Percentiles rank a stretch among this genome's conserved stretches.
Conservation (phyloP, 2,888 invertebrate species). For the Agonum fuliginosum region DNA sequence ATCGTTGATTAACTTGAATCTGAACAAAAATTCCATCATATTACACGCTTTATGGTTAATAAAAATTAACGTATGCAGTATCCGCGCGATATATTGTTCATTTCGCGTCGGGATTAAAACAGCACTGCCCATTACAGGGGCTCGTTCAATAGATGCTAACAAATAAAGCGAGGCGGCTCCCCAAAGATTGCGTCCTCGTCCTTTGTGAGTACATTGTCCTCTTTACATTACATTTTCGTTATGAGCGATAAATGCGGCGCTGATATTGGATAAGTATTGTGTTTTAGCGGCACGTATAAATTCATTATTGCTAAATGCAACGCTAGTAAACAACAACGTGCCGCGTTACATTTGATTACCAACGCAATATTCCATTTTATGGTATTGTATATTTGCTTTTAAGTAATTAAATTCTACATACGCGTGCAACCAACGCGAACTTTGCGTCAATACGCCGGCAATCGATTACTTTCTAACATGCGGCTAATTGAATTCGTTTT, state of each 20-base stretch:
- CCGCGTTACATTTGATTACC: conserved; percentile 54
- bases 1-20: conserved; percentile 34
- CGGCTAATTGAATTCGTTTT: conserved; percentile 43
- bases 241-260: conserved; percentile 35
- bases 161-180: neutral
- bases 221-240: conserved; percentile 55
- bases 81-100: conserved; percentile 47
- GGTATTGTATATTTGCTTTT: conserved; percentile 55
- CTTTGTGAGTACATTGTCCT: conserved; percentile 28
- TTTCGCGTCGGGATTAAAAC: conserved; percentile 36
- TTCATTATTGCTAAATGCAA: conserved; percentile 55
- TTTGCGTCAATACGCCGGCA: conserved; percentile 27
- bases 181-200: neutral
- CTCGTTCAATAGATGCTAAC: neutral
- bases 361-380: conserved; percentile 54
- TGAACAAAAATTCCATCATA: conserved; percentile 33
- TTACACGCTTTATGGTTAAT: conserved; percentile 54
- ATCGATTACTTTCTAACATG: conserved; percentile 40
- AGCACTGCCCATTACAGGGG: neutral
- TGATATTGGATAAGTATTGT: conserved; percentile 49
- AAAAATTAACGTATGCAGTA: conserved; percentile 55
- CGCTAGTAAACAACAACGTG: conserved; percentile 46
- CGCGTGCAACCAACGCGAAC: conserved; percentile 28
- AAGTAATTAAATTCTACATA: conserved; percentile 59
- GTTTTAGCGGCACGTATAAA: conserved; percentile 23